Conservation (phyloP, 2,797 vertebrate genomes). For the Chloroceryle amazona region DNA sequence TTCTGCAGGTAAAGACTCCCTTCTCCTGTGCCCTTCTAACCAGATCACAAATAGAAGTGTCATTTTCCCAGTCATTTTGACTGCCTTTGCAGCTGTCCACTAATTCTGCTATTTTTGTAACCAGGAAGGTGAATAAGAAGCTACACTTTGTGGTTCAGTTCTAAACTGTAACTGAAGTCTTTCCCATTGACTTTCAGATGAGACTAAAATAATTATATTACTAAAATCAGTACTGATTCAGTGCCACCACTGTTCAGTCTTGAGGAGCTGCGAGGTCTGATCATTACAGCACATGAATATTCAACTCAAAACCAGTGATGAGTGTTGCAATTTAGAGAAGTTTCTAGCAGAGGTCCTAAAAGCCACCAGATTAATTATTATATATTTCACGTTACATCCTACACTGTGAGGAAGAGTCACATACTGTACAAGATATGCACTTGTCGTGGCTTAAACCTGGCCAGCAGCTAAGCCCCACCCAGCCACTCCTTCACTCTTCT, state of each 20-base stretch:
- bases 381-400: not conserved
- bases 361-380: not conserved
- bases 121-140: not conserved
- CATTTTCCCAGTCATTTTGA: not conserved
- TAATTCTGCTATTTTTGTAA: not conserved
- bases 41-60: not conserved
- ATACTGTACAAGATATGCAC: fast-evolving
- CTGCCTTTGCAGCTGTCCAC: not conserved
- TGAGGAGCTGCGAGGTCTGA: not conserved
- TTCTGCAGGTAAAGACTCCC: not conserved
- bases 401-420: not conserved
- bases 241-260: not conserved
- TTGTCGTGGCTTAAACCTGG: not conserved
- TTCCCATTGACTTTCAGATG: not conserved
- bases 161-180: not conserved
- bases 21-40: not conserved
- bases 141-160: not conserved
- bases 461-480: not conserved
- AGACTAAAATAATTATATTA: not conserved
- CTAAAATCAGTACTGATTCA: not conserved
- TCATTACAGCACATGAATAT: not conserved
- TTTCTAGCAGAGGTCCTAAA: not conserved
- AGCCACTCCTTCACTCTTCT: too few relatives aligned
- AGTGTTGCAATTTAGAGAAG: too few relatives aligned
- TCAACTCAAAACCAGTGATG: not conserved